phyloP scores from a whole-genome alignment of 2,797 vertebrate species.

The Chaetophractus vellerosus region DNA sequence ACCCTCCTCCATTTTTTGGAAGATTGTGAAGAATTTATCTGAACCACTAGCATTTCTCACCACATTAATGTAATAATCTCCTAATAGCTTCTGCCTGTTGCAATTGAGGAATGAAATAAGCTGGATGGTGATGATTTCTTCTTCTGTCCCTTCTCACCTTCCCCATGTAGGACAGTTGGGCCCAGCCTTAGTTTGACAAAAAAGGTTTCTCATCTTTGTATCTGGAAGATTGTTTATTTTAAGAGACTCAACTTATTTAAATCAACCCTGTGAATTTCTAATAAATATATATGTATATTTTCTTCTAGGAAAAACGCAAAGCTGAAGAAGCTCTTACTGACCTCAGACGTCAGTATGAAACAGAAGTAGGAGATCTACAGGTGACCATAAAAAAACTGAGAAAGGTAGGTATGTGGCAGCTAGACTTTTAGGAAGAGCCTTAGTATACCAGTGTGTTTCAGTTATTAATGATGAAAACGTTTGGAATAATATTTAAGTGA shows the following conservation, averaged over 20 bases:
- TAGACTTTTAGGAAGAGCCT: not conserved
- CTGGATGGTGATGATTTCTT: not conserved
- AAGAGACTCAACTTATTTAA: not conserved
- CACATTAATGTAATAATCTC: not conserved
- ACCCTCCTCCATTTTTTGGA: not conserved
- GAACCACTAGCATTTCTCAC: not conserved
- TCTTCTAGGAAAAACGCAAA: constrained; percentile 92
- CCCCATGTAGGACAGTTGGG: not conserved
- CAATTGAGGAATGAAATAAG: not conserved
- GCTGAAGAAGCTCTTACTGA: constrained; percentile 93
- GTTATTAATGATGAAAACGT: not conserved
- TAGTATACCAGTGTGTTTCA: not conserved
- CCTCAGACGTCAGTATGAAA: constrained; percentile 93
- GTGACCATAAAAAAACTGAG: constrained; percentile 96
- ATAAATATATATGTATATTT: not conserved
- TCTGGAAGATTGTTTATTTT: not conserved
- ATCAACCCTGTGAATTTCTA: not conserved
- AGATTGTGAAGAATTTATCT: not conserved
- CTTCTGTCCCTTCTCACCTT: fast-evolving
- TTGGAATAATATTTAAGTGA: not conserved
- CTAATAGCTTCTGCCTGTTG: not conserved
- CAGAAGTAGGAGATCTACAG: constrained; percentile 96
- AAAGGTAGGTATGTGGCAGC: constrained; percentile 89
- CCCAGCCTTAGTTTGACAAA: not conserved
- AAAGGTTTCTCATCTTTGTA: not conserved